Base-by-base conservation (phyloP, 2,888 invertebrate species). In the Prosopocoilus inquinatus region DNA sequence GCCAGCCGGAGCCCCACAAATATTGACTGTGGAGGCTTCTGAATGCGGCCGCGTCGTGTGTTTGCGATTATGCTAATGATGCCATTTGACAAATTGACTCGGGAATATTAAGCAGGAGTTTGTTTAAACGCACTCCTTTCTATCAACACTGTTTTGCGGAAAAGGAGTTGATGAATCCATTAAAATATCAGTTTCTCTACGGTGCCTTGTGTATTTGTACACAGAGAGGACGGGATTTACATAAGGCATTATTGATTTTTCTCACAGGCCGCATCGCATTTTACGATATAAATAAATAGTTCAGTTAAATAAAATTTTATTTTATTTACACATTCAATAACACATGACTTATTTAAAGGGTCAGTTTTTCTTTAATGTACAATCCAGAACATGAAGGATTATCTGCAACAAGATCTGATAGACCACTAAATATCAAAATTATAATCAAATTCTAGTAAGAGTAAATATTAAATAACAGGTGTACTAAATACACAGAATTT, bases 11-110 rank as follows among this genome's bases (percentile, higher is more conserved):
- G 33, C 46, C 47, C 47, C 45, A 49, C 51, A 57, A 57, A 57
- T 57, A 57, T 57, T 57, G 52, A 57, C 57, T 46, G 49, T 53
- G 48, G 41, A 44, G 38, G 57, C 57, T 57, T 12, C 57, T 41
- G 51, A 20, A 46, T 53, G 47, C 53, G 33, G 32, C 50, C 34
- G 50, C 32, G 32, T 15, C 39, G 28, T 16, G 43, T 53, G 56
- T 55, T 55, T 59, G 55, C 55, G 57, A 59, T 59, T 59, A 59
- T 58, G 61, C 57, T 59, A 59, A 59, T 57, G 61, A 59, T 49
- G 53, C 59, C 59, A 61, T 61, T 59, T 58, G 55, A 57, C 57
- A 59, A 61, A 59, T 55, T 55, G 57, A 61, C 55, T 57, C 53
- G 44, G 46, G 57, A 49, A 57, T 53, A 53, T 57, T 57, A 57